phyloP scores from a whole-genome alignment of 2,888 invertebrate species.

The Limnephilus auricula region DNA sequence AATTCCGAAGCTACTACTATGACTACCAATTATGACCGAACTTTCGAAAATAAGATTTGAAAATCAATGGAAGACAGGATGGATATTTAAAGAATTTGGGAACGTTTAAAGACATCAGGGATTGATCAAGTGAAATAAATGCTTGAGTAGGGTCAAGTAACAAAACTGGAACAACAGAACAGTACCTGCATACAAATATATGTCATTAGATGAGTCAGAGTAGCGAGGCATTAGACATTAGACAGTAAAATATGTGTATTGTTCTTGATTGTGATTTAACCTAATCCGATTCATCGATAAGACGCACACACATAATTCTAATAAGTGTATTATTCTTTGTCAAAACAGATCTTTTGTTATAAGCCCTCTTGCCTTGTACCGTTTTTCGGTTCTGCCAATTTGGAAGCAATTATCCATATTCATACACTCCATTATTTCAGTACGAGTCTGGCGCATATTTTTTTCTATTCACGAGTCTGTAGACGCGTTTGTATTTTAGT shows the following conservation, averaged over 20 bases:
- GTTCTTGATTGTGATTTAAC: not conserved
- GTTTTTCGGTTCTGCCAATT: conserved; percentile 44
- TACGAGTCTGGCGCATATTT: conserved; percentile 1
- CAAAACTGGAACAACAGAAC: not conserved
- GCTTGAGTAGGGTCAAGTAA: not conserved
- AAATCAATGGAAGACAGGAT: not conserved
- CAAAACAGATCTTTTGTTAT: conserved; percentile 11
- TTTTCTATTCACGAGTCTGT: conserved; percentile 3
- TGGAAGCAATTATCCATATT: conserved; percentile 39
- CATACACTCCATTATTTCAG: not conserved
- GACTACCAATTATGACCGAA: not conserved
- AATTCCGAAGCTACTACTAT: no score
- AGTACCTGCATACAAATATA: not conserved
- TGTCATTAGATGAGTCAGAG: not conserved
- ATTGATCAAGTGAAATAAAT: not conserved
- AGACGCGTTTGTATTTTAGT: not conserved
- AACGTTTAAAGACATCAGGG: not conserved
- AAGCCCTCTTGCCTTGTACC: not conserved
- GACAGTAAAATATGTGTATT: not conserved
- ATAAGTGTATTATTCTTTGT: not conserved
- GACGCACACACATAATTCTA: not conserved
- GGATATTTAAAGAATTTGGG: not conserved
- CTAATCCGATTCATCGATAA: not conserved
- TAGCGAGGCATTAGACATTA: not conserved
- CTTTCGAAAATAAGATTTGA: not conserved